These are phyloP conservation scores for Athalia circularis DNA, from an alignment of 2,888 invertebrate genomes.

Conservation along the genomic window DNA sequence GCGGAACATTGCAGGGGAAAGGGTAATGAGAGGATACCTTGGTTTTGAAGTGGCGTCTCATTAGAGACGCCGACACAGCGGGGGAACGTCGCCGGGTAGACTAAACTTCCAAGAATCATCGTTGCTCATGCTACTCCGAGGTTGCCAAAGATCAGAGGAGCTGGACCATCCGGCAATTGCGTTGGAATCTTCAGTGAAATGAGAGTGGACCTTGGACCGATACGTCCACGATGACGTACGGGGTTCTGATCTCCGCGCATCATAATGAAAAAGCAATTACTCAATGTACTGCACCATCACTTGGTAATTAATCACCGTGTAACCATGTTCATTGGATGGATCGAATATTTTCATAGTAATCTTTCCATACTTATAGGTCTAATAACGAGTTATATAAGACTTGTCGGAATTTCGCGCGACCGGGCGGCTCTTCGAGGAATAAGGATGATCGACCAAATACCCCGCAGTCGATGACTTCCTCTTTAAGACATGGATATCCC, in stretches of 20 bases:
- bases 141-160: conserved; percentile 33
- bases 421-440: no score
- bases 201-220: conserved; percentile 1
- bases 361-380: not conserved
- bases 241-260: conserved; percentile 2
- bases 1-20: conserved; percentile 21
- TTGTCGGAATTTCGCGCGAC: not conserved
- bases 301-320: conserved; percentile 10
- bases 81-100: conserved; percentile 30
- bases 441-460: no score
- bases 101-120: conserved; percentile 39
- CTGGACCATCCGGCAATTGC: conserved; percentile 18
- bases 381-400: not conserved
- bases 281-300: conserved; percentile 5
- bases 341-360: not conserved
- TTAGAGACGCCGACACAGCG: conserved; percentile 43
- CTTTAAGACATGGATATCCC: conserved; percentile 36
- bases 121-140: not conserved
- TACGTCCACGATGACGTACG: conserved; percentile 16
- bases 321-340: conserved; percentile 22
- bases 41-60: conserved; percentile 34
- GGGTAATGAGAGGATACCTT: conserved; percentile 41
- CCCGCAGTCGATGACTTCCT: conserved; percentile 16
- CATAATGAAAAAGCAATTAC: conserved; percentile 31
- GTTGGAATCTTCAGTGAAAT: conserved; percentile 19